Base-by-base conservation (phyloP, 2,888 invertebrate genomes). In the Amorpha juglandis region DNA sequence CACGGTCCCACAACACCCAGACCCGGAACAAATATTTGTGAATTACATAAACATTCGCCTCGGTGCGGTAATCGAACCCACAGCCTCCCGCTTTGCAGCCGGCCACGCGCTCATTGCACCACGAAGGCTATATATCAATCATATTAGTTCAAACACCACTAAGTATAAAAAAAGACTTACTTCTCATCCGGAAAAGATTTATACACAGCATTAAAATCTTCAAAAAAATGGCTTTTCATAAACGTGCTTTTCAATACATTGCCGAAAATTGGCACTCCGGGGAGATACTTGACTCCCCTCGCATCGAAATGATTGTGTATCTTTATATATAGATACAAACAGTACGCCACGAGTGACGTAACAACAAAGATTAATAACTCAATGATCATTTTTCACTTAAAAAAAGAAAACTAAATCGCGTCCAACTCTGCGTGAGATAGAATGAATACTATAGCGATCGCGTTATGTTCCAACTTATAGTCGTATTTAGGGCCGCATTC, bases 191-290 rank as follows among this genome's bases (percentile, higher is more conserved):
- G 85, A 52, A 81, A 85, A 4, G 79, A 76, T 27, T 66, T 75
- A 50, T 84, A 84, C 4, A 80, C 72, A 0, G 67, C 75, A 64
- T 80, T 74, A 0, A 84, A 64, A 21, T 84, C 84, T 6, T 83
- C 76, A 11, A 78, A 4, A 6, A 78, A 16, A 62, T 83, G 83
- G 21, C 67, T 70, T 64, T 64, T 78, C 27, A 71, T 35, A 27
- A 84, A 74, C 0, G 75, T 75, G 67, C 79, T 80, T 4, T 70
- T 72, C 0, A 76, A 66, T 0, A 71, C 67, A 52, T 85, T 85
- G 0, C 87, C 87, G 65, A 87, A 86, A 14, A 87, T 42, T 0
- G 86, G 87, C 3, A 81, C 58, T 0, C 84, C 83, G 0, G 80
- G 74, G 0, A 74, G 58, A 67, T 70, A 73, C 51, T 68, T 73